Conservation (phyloP, 2,888 invertebrate genomes). For the Drosophila mimetica region DNA sequence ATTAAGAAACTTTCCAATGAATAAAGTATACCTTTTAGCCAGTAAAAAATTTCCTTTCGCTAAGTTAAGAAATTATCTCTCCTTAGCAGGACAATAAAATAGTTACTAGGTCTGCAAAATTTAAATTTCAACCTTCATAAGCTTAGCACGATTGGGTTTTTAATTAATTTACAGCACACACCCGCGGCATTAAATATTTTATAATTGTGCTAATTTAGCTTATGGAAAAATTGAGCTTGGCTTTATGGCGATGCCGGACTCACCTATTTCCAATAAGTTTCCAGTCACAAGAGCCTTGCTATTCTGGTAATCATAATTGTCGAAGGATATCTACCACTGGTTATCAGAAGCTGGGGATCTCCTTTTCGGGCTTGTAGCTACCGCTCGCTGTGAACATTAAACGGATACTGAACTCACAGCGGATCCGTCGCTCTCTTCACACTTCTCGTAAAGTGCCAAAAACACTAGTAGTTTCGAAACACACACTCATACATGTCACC, state of each 20-base stretch:
- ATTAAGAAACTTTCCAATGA: too few relatives aligned
- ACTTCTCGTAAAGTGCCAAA: constrained; percentile 67
- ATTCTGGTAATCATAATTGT: constrained; percentile 67
- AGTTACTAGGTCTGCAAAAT: neutral
- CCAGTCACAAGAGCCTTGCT: constrained; percentile 54
- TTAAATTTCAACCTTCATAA: neutral
- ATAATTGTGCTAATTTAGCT: neutral
- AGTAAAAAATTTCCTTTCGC: neutral
- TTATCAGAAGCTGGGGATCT: neutral
- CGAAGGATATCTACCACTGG: constrained; percentile 19
- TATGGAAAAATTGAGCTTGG: neutral
- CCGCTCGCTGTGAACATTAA: constrained; percentile 64
- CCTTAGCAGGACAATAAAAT: constrained; percentile 25
- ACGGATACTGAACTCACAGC: constrained; percentile 67
- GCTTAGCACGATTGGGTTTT: neutral
- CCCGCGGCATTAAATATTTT: neutral
- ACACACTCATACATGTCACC: constrained; percentile 48
- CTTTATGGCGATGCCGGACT: constrained; percentile 4
- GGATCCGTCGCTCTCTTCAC: constrained; percentile 61
- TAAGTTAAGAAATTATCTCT: neutral
- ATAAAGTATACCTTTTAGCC: too few relatives aligned
- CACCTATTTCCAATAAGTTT: constrained; percentile 40
- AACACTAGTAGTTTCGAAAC: constrained; percentile 65
- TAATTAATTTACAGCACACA: neutral
- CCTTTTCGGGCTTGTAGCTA: constrained; percentile 20